A percentile compares a stretch with the other conserved stretches of the same genome.
Evolutionary conservation across 2,888 invertebrate genomes (phyloP).

Genomic region (Lydus trimaculatus): DNA sequence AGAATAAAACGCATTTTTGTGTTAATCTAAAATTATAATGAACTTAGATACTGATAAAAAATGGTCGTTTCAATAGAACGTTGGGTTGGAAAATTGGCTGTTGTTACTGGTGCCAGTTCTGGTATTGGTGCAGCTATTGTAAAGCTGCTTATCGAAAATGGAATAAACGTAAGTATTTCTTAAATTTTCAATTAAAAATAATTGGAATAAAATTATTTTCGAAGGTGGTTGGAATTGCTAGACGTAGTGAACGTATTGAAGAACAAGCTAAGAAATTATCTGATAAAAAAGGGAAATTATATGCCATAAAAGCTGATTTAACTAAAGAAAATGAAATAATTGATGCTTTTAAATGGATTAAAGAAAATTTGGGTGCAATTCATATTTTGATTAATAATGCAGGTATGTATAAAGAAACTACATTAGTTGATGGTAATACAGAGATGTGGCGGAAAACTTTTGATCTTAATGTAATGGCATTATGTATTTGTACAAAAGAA

Average conservation of each 20-base stretch:
- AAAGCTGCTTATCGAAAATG: conserved; percentile 59
- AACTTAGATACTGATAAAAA: too few species aligned
- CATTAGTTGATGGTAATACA: conserved; percentile 42
- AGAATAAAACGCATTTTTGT: too few species aligned
- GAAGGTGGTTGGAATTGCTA: conserved; percentile 45
- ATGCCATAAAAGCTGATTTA: conserved; percentile 53
- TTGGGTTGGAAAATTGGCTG: conserved; percentile 68
- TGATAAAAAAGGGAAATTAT: conserved; percentile 48
- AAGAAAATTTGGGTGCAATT: conserved; percentile 51
- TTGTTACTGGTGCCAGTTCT: conserved; percentile 71
- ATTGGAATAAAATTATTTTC: not conserved
- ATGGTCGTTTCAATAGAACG: conserved; percentile 62
- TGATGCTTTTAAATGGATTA: conserved; percentile 51
- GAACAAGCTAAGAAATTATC: conserved; percentile 32
- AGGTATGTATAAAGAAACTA: conserved; percentile 41
- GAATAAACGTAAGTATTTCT: conserved; percentile 61
- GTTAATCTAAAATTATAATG: too few species aligned
- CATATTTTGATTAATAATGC: conserved; percentile 58
- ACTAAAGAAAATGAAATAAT: conserved; percentile 51
- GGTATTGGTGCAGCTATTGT: conserved; percentile 66
- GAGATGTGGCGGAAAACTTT: conserved; percentile 37
- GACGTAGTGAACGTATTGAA: conserved; percentile 39
- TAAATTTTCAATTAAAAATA: not conserved
- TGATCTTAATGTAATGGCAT: conserved; percentile 38
- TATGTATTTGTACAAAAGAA: conserved; percentile 41